Base-by-base conservation (phyloP, 2,797 vertebrate genomes). In the Amblyopsis hoosieri region DNA sequence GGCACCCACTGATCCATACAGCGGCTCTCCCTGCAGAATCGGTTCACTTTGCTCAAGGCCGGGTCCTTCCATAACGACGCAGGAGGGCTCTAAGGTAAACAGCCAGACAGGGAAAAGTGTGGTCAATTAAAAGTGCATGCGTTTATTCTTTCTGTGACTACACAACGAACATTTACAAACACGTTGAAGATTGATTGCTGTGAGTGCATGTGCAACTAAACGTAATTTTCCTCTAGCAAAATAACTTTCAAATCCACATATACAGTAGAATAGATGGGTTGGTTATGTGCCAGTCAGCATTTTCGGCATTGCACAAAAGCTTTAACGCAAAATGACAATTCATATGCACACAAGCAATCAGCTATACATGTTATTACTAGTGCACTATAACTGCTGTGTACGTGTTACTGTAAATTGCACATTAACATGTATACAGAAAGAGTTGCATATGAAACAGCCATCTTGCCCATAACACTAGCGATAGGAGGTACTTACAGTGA, bases 1-100 rank as follows among this genome's bases (percentile, higher is more conserved):
- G 97, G 97, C 2, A 98, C 97, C 97, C 97, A 99, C 85, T 99
- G 97, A 75, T 99, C 96, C 94, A 93, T 92, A 78, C 94, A 95
- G 17, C 96, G 95, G 76, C 96, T 95, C 89, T 98, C 96, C 78
- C 94, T 94, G 90, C 97, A 99, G 89, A 97, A 99, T 55, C 91
- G 91, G 83, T 95, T 95, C 59, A 99, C 94, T 89, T 97, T 95
- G 81, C 94, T 96, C 83, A 99, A 75, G 51, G 96, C 96, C 0
- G 95, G 94, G 72, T 97, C 96, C 85, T 98, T 97, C 92, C 95
- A 95, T 5, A 93, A 92, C 0, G 95, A 93, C 0, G 95, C 90
- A 61, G 96, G 94, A 60, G 96, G 96, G 82, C 94, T 96, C 97
- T 98, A 91, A 17, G 66, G 85, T 76, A 0, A 64, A 8, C 0